Percentiles rank a stretch among this genome's conserved stretches.
Evolutionary conservation across 2,113 vertebrate species (phyloP).

Genomic region (Ursus arctos): DNA sequence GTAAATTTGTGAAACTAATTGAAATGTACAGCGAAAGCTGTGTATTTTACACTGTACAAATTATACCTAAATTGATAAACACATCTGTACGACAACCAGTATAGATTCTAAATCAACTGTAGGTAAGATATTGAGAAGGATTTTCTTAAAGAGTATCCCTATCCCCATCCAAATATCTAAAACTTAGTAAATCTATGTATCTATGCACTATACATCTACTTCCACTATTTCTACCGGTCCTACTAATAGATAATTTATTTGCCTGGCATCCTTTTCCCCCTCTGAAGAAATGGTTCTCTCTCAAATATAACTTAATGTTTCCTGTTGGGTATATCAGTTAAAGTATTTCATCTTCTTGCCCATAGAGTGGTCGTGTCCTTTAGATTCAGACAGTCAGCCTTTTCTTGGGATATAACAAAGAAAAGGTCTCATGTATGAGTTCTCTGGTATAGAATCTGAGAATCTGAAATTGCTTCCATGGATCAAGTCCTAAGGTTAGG

Average conservation of each 20-base stretch:
- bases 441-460: not conserved
- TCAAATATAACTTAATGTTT: not conserved
- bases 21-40: not conserved
- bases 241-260: not conserved
- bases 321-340: fast-evolving
- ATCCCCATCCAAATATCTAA: not conserved
- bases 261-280: fast-evolving
- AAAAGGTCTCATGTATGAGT: not conserved
- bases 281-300: not conserved
- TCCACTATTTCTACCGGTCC: fast-evolving
- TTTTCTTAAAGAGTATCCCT: not conserved
- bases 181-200: not conserved
- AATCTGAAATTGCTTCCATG: not conserved
- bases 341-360: not conserved
- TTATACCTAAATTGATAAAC: not conserved
- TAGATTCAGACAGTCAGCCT: not conserved
- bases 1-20: not conserved
- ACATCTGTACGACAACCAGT: not conserved
- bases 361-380: not conserved
- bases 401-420: not conserved
- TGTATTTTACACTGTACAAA: not conserved
- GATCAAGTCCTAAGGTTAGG: too few relatives aligned
- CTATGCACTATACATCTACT: not conserved
- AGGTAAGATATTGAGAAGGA: not conserved
- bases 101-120: not conserved